These are phyloP conservation scores for Calidris pygmaea DNA, from an alignment of 2,113 vertebrate species.

Conservation along the genomic window DNA sequence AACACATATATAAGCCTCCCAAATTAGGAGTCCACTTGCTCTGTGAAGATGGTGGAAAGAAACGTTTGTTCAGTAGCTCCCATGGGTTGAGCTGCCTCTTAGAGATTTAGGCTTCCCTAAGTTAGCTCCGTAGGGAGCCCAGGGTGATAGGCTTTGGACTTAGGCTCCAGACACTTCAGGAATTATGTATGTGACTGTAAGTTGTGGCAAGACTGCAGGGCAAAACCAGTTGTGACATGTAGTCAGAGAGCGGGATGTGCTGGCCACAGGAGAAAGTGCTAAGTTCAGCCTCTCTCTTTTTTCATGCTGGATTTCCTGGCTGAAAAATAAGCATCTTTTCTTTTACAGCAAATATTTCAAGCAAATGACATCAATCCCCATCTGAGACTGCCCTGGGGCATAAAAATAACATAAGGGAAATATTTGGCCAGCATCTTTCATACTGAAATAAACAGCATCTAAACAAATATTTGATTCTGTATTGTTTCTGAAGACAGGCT, in stretches of 20 bases:
- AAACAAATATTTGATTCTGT: slow-evolving; percentile 1
- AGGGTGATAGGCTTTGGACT: neutral
- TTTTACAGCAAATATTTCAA: slow-evolving; percentile 57
- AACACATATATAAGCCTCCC: neutral
- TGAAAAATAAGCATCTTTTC: slow-evolving; percentile 44
- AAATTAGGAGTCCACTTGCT: neutral
- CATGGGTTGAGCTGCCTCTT: neutral
- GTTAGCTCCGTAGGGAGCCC: neutral
- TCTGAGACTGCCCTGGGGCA: slow-evolving; percentile 51
- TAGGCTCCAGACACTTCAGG: neutral
- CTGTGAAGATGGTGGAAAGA: neutral
- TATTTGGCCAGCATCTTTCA: slow-evolving; percentile 30
- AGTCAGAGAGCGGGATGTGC: neutral
- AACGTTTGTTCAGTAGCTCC: neutral
- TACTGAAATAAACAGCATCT: slow-evolving; percentile 22
- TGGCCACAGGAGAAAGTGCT: neutral
- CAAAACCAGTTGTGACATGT: neutral
- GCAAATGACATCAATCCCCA: slow-evolving; percentile 44
- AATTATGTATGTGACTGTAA: neutral
- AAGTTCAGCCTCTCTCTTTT: neutral
- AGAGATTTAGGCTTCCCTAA: neutral
- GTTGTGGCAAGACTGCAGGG: neutral
- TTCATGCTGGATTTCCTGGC: neutral
- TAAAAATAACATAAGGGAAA: slow-evolving; percentile 54
- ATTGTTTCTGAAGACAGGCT: neutral